phyloP scores from a whole-genome alignment of 2,888 invertebrate genomes.

The Xanthorhoe spadicearia region DNA sequence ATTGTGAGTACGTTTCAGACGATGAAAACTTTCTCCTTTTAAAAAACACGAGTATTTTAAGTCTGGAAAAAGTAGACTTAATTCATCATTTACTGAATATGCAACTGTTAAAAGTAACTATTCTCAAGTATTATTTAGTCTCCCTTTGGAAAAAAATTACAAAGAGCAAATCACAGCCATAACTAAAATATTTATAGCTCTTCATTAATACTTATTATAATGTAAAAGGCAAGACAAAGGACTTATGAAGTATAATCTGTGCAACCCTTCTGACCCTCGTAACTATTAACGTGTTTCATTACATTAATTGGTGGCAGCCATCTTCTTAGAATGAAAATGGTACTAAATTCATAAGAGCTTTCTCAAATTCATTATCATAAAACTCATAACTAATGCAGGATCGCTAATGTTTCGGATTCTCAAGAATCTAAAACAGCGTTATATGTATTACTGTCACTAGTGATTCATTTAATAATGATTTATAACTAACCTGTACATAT shows the following conservation, averaged over 20 bases:
- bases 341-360: constrained; percentile 15
- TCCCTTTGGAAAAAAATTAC: neutral
- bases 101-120: too few relatives aligned
- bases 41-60: too few relatives aligned
- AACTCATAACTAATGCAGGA: constrained; percentile 3
- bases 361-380: constrained; percentile 16
- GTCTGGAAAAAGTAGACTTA: too few relatives aligned
- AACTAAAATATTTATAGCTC: constrained; percentile 33
- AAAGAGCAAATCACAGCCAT: constrained; percentile 20
- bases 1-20: constrained; percentile 7
- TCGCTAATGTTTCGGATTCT: neutral
- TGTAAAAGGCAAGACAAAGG: constrained; percentile 60
- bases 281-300: constrained; percentile 60
- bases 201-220: constrained; percentile 62
- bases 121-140: too few relatives aligned
- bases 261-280: constrained; percentile 57
- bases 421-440: neutral
- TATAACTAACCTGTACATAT: too few relatives aligned
- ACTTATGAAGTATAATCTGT: constrained; percentile 50
- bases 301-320: constrained; percentile 53
- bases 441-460: too few relatives aligned
- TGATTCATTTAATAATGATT: too few relatives aligned
- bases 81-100: too few relatives aligned
- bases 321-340: constrained; percentile 27
- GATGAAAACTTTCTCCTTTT: neutral